Base-by-base conservation (phyloP, 2,888 invertebrate species). In the Coelinius sp. region DNA sequence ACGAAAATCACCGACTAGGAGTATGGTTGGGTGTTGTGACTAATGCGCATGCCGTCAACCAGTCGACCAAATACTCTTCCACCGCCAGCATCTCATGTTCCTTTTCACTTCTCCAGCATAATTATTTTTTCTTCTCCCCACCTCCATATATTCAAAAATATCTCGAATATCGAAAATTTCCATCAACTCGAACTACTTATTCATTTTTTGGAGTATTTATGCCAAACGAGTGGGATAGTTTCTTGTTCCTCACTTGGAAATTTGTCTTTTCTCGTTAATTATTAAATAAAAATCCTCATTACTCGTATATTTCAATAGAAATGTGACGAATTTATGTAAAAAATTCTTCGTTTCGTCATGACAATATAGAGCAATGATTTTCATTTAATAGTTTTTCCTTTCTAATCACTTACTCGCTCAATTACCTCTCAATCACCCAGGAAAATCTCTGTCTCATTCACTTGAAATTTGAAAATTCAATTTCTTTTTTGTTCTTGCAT, bases 11-110 rank as follows among this genome's bases (percentile, higher is more conserved):
- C 38, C 56, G 56, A 67, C 6, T 24, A 35, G n/a, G 14, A 38
- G 53, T 41, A 25, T 67, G 25, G 53, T 52, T 14, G 35, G n/a
- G 56, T 35, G 25, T 25, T 10, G 24, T 5, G 7, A 56, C 44
- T 17, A 53, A 25, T 56, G 56, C 49, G 67, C 53, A 25, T 44
- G 46, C 68, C 53, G 38, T 44, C 56, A 67, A 24, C 12, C 56
- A 41, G 17, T 27, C 25, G 31, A 7, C 56, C 31, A 68, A 25
- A 25, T 7, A 4, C 53, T 56, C 25, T 68, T 41, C 25, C 24
- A 17, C 56, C 10, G 53, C 27, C 12, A 56, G 22, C 38, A 38
- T 66, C 27, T 56, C 25, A 14, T 56, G 6, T 41, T 17, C 17
- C 10, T 27, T 63, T 24, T 44, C n/a, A 10, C 24, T 24, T 63